Evolutionary conservation across 2,797 vertebrate species (phyloP), one percentile per base, ranked within the genome.

Genomic region (Paratrypauchen microcephalus): DNA sequence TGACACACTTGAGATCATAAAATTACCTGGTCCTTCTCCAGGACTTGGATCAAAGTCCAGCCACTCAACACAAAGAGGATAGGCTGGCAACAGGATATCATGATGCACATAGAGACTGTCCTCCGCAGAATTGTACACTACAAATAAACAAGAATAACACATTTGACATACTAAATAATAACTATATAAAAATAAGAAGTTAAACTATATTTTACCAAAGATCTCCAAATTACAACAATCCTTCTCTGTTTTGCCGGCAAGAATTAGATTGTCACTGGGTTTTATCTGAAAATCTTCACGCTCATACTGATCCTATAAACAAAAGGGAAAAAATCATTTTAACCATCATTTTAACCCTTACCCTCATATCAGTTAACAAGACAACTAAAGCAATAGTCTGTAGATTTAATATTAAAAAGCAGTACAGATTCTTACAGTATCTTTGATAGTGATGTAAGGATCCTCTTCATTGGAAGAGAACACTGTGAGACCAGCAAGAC

Each of bases 11-110:
- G 45, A 21, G 26, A 32, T 12, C n/a, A 3, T 39, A 61, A 73
- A 21, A 24, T 81, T 89, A 98, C 97, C 94, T 70, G 74, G 30
- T 74, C 92, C 86, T 77, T 96, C 95, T 65, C 94, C 94, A 0
- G 97, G 95, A 74, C 71, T 97, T n/a, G 97, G 97, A 88, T 99
- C 97, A 90, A 99, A 99, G 89, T 97, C 95, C 32, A 99, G 86
- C 97, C 97, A 98, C 76, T 99, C 96, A 56, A 96, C 87, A 85
- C 96, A 95, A 23, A 99, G 91, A 2, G 98, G 98, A 79, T 99
- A 99, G 0, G 97, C 96, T 39, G 97, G 96, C 75, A 99, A 88
- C 71, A 98, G 88, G 28, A 99, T 93, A 69, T 98, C 95, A 61
- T 99, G 98, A 85, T 99, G 98, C 0, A 99, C 94, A 36, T 98